phyloP scores from a whole-genome alignment of 2,113 vertebrate genomes.

The Genyomyrus donnyi region DNA sequence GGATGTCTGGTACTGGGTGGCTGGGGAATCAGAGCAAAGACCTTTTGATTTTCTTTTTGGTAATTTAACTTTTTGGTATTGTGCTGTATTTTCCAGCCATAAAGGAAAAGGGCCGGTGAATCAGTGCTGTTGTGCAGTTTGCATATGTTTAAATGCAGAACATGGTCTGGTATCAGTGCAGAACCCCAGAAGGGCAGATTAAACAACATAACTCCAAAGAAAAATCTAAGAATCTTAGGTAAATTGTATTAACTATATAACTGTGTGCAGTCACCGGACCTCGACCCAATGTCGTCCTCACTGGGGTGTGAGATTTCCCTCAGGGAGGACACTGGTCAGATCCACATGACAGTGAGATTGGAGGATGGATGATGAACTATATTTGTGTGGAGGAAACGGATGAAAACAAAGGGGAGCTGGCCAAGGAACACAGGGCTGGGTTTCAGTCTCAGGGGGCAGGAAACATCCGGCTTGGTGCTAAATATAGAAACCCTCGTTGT shows the following conservation, averaged over 20 bases:
- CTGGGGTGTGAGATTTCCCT: not conserved
- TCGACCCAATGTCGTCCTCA: not conserved
- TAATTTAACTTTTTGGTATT: not conserved
- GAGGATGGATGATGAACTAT: not conserved
- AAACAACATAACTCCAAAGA: conserved; percentile 18
- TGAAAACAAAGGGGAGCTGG: not conserved
- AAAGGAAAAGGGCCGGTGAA: conserved; percentile 12
- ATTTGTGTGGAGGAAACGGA: not conserved
- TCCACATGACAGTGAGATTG: not conserved
- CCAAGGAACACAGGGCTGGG: not conserved
- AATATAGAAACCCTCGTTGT: not conserved
- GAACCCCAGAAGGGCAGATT: conserved; percentile 36
- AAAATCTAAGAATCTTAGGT: conserved; percentile 21
- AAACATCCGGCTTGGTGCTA: not conserved
- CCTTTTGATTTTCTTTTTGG: conserved; percentile 2
- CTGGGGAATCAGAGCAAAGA: not conserved
- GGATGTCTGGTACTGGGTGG: not conserved
- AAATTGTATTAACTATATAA: not conserved
- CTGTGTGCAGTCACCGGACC: not conserved
- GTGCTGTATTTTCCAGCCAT: not conserved
- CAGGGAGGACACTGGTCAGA: not conserved
- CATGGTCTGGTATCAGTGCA: conserved; percentile 45
- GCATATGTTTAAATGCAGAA: conserved; percentile 32
- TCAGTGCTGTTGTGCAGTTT: conserved; percentile 27
- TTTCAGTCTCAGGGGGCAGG: not conserved